Evolutionary conservation across 37 sponge, comb jelly and placozoan species (phyloP), one percentile per base, ranked within the genome.

Genomic region (Dysidea cf. avara): DNA sequence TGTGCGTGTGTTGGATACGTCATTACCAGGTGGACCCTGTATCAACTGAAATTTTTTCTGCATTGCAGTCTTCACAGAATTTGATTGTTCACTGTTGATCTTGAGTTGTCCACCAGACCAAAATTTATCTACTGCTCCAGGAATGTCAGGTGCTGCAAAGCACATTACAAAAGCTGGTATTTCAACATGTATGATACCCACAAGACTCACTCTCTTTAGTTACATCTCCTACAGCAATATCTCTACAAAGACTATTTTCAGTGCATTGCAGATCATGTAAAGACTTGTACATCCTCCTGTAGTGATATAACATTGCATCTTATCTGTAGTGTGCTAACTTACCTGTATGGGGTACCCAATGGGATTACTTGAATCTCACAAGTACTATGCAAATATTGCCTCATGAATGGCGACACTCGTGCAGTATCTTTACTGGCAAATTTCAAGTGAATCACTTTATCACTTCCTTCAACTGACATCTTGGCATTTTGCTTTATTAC

Each of bases 11-110:
- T 5, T 43, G 46, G 9, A 43, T 43, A 43, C 46, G 9, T 43
- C 7, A n/a, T 71, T n/a, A 89, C 90, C 90, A 65, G 90, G 90
- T 50, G 90, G 90, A 24, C 90, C 90, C 69, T 89, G 90, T 39
- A 89, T 89, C 17, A 89, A 51, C 11, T 51, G 58, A 33, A 89
- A 89, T 21, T 18, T 22, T 18, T 65, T 46, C 7, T 20, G 63
- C 21, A 75, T 24, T 25, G 85, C 80, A 13, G 33, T 21, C 20
- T 31, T 0, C 13, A 80, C 33, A 3, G 90, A 78, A 38, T 51
- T 32, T 29, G 21, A 34, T 39, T 87, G 88, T 21, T 54, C 59
- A 16, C 39, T 13, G 53, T 87, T 87, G 29, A 87, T 53, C 47
- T 62, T 35, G n/a, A n/a, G n/a, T 39, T 56, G 53, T 14, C 38